Evolutionary conservation across 2,888 invertebrate genomes (phyloP).

Genomic region (Reticulitermes lucifugus): DNA sequence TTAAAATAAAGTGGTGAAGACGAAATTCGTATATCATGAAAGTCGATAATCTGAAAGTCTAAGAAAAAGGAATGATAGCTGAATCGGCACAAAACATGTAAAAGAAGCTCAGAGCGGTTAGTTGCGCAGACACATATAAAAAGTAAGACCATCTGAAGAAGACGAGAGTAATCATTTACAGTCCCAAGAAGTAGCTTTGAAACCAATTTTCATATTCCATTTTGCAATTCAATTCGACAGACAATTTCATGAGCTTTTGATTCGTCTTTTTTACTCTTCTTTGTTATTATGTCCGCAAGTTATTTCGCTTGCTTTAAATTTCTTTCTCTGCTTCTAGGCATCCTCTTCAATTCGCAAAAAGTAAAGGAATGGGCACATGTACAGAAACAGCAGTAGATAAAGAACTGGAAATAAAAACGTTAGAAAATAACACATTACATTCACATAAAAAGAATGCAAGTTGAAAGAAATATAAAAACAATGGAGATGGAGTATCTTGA

Average conservation of each 20-base stretch:
- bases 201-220: slow-evolving; percentile 47
- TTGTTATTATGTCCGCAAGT: slow-evolving; percentile 33
- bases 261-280: slow-evolving; percentile 29
- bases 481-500: slow-evolving; percentile 34
- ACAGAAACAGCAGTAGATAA: slow-evolving; percentile 6
- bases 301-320: slow-evolving; percentile 17
- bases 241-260: slow-evolving; percentile 47
- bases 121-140: neutral
- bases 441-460: slow-evolving; percentile 6
- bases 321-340: neutral
- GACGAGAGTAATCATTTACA: slow-evolving; percentile 1
- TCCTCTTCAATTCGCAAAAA: neutral
- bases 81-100: neutral
- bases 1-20: too few relatives aligned
- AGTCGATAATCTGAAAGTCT: neutral
- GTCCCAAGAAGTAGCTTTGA: slow-evolving; percentile 23
- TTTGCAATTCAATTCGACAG: slow-evolving; percentile 48
- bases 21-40: neutral
- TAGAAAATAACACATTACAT: slow-evolving; percentile 38
- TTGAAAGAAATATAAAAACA: slow-evolving; percentile 40
- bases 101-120: neutral
- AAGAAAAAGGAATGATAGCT: neutral
- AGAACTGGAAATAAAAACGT: neutral
- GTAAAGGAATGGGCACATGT: slow-evolving; percentile 9
- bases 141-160: neutral